Evolutionary conservation across 37 sponge, comb jelly and placozoan species (phyloP), one percentile per base, ranked within the genome.

Genomic region (Hormiphora californensis): DNA sequence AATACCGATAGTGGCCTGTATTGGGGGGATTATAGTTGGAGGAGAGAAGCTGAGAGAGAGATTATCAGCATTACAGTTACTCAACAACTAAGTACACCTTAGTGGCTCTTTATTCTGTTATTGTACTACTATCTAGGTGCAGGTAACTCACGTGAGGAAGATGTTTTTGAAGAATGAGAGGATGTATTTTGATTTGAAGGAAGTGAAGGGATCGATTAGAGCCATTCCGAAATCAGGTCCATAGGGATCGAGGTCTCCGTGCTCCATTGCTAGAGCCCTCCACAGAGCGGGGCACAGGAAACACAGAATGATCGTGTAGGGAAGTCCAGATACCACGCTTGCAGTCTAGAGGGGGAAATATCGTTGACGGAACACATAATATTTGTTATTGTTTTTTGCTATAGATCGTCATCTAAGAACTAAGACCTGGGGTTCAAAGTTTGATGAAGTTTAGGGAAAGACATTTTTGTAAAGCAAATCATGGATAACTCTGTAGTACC

Each of bases 261-360:
- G 4, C 23, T 73, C 81, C 81, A 73, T 73, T 5, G 81, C 81
- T 15, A 73, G 81, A 22, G 81, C 81, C 23, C 81, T 39, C 81
- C 81, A 73, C 46, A 36, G 34, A 1, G 81, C 9, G 4, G 43
- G 3, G 46, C 36, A 32, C 30, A 73, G 39, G 46, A 73, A 73
- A 40, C 81, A 73, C 11, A 73, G 81, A 0, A 73, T 32, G 11
- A 73, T 32, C 2, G 81, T 73, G 81, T 73, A 73, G 39, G 81
- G 81, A 2, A 73, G 46, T 8, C 81, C 81, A 1, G 81, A 44
- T 40, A 46, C 81, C 23, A 73, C 43, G 22, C 81, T 73, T 0
- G 81, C 81, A 21, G 81, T 41, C 81, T 73, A 46, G 15, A 17
- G n/a, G n/a, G n/a, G n/a, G n/a, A n/a, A n/a, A n/a, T n/a, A n/a